Evolutionary conservation across 2,888 invertebrate species (phyloP).

Genomic region (Phalangium opilio): DNA sequence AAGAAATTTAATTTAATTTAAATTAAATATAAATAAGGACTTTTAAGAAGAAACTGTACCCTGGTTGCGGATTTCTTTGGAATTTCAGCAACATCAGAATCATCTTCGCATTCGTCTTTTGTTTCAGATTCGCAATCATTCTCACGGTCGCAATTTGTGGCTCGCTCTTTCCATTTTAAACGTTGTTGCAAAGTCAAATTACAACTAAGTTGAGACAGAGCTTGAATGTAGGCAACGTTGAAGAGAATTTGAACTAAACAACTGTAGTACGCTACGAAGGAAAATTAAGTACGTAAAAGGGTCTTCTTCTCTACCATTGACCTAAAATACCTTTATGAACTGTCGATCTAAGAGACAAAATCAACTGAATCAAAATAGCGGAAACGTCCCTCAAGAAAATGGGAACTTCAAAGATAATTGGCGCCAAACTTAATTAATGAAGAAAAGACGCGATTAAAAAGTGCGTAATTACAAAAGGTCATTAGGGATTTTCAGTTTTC

Average conservation of each 20-base stretch:
- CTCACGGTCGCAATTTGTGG: too few species aligned
- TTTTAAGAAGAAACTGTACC: too few species aligned
- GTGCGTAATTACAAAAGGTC: background rate
- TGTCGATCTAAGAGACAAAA: slow-evolving; percentile 66
- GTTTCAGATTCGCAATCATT: too few species aligned
- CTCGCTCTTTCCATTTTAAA: slow-evolving; percentile 4
- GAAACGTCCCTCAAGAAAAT: slow-evolving; percentile 70
- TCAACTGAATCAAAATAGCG: slow-evolving; percentile 68
- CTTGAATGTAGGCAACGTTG: slow-evolving; percentile 77
- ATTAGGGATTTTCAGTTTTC: background rate
- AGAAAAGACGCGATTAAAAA: background rate
- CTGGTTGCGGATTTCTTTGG: too few species aligned
- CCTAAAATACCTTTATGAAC: slow-evolving; percentile 60
- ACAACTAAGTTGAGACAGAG: slow-evolving; percentile 52
- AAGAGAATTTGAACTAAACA: slow-evolving; percentile 73
- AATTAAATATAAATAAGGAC: too few species aligned
- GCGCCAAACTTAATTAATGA: slow-evolving; percentile 18
- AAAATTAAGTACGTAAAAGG: background rate
- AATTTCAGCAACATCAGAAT: too few species aligned
- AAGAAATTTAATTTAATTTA: too few species aligned
- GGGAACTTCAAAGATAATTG: slow-evolving; percentile 49
- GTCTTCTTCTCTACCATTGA: too few species aligned
- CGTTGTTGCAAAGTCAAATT: slow-evolving; percentile 30
- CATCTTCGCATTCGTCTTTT: too few species aligned
- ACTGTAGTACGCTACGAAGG: slow-evolving; percentile 62